Base-by-base conservation (phyloP, 92 coral and sea anemone species). In the Micromussa lordhowensis region DNA sequence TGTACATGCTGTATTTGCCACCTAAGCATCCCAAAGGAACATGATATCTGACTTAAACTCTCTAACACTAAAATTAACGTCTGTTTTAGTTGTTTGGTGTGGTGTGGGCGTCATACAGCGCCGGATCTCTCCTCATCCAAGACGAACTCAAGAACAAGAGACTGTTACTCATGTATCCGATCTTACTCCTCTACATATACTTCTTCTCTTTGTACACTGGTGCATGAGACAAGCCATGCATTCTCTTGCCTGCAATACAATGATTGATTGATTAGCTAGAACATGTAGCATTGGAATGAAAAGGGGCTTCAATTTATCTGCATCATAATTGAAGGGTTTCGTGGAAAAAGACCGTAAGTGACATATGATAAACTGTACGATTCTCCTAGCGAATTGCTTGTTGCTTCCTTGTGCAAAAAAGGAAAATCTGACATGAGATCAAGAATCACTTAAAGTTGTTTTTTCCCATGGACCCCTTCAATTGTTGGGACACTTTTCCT, bases 51-150 rank as follows among this genome's bases (percentile, higher is more conserved):
- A 15, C 61, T 19, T 0, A 44, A 44, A 44, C 51, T 8, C 12
- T 55, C 36, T 7, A 21, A 32, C 29, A 40, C 28, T 68, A 9
- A 24, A 71, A 22, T 51, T 74, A 54, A 13, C 54, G 3, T 82
- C 38, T 28, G 75, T 87, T 80, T 57, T 90, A 97, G 99, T 87
- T 92, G 48, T 95, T 95, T 89, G 99, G 99, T 88, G 99, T 97
- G 55, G 95, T 96, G 59, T 97, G 99, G 99, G 99, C 99, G 0
- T 96, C 99, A 0, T 97, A 97, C 98, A 97, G 99, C 73, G 99
- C 99, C 8, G 99, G 99, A 48, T 97, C 99, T 48, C 90, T 97
- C 5, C 94, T 97, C 36, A 96, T 97, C 36, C 96, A 97, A 85
- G 99, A 97, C 58, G 99, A 97, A 77, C 91, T 97, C 77, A 95